phyloP scores from a whole-genome alignment of 2,113 vertebrate genomes.

The Callospermophilus lateralis region DNA sequence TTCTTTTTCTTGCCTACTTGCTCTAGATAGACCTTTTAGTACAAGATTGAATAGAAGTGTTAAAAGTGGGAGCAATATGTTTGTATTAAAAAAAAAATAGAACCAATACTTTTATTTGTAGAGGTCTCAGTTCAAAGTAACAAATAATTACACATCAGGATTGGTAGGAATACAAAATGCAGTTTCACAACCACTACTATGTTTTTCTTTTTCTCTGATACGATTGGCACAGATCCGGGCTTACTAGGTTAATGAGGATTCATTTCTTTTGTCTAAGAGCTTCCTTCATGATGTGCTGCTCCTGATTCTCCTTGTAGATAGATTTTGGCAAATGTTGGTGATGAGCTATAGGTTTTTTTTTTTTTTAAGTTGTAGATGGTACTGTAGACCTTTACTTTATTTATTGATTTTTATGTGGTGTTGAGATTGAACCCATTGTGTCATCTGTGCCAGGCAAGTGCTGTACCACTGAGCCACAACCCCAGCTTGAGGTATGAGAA shows the following conservation, averaged over 20 bases:
- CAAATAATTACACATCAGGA: background rate
- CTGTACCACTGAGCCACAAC: no score
- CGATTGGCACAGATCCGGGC: conserved; percentile 90
- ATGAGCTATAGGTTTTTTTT: conserved; percentile 91
- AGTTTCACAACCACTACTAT: no score
- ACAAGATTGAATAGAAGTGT: background rate
- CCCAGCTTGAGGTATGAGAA: conserved; percentile 83
- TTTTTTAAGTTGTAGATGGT: no score
- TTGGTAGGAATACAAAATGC: background rate
- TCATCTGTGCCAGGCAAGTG: no score
- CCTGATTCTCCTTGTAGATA: conserved; percentile 90
- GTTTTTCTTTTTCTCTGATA: conserved; percentile 77
- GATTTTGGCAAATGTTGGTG: conserved; percentile 95
- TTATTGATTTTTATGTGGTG: no score
- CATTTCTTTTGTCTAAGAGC: conserved; percentile 92
- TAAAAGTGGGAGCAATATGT: background rate
- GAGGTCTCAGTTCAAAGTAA: conserved; percentile 5
- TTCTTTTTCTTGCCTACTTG: background rate
- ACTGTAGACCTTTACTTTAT: no score
- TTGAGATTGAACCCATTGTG: no score
- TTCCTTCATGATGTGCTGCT: conserved; percentile 91
- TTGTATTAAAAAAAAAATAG: background rate
- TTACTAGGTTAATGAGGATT: conserved; percentile 97
- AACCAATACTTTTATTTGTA: conserved; percentile 61
- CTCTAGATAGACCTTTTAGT: background rate